Percentiles rank a stretch among this genome's conserved stretches.
Conservation (phyloP, 1,140 invertebrate species). For the Tetramorium alpestre region DNA sequence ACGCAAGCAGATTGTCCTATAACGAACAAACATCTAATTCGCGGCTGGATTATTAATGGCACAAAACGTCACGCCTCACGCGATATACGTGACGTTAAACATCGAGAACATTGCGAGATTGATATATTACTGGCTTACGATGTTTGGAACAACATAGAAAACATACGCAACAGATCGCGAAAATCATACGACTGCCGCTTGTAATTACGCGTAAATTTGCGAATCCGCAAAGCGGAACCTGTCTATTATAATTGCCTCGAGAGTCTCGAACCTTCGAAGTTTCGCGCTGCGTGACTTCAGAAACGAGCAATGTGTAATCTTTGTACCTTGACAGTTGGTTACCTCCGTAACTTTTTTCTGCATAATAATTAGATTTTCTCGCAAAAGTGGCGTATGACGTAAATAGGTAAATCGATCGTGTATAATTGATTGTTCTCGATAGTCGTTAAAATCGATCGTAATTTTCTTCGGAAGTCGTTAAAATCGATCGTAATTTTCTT, state of each 20-base stretch:
- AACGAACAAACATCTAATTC: conserved; percentile 19
- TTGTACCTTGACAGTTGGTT: background rate
- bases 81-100: background rate
- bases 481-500: background rate
- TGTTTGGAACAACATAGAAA: background rate
- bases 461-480: background rate
- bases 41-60: background rate
- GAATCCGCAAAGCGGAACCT: background rate
- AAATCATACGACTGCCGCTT: background rate
- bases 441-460: background rate
- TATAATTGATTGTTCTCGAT: background rate
- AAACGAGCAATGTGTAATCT: background rate
- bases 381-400: background rate
- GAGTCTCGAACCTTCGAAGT: background rate
- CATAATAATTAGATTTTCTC: background rate
- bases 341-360: background rate
- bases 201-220: background rate
- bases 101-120: background rate
- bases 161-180: background rate
- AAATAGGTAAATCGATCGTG: background rate
- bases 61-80: background rate
- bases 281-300: background rate
- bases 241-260: background rate
- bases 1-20: background rate
- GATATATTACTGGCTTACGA: background rate